Evolutionary conservation across 2,797 vertebrate genomes (phyloP).

Genomic region (Girardinus metallicus): DNA sequence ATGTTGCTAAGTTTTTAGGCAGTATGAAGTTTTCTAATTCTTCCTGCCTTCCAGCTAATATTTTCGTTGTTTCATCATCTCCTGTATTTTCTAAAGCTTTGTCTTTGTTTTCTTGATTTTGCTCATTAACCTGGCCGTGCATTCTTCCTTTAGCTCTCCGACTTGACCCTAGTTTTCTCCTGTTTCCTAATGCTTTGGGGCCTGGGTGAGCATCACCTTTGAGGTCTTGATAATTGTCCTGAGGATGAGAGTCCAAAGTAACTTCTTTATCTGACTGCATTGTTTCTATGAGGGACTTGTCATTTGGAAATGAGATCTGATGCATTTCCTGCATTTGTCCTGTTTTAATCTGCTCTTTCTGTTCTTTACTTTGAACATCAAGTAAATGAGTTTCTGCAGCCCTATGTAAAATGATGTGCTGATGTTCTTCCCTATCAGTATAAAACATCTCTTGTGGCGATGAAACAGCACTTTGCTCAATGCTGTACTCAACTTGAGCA

Average conservation of each 20-base stretch:
- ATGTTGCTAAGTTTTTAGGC: neutral
- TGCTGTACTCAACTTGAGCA: neutral
- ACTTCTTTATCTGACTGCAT: conserved; percentile 18
- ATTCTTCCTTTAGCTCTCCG: conserved; percentile 52
- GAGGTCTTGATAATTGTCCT: conserved; percentile 8
- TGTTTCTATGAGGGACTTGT: neutral
- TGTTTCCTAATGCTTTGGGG: conserved; percentile 12
- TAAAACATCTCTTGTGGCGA: conserved; percentile 9
- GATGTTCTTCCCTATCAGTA: conserved; percentile 19
- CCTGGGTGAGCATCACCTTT: conserved; percentile 11
- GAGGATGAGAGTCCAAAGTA: conserved; percentile 13
- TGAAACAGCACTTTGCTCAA: conserved; percentile 11
- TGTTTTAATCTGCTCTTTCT: neutral
- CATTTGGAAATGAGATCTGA: neutral
- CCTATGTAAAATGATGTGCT: neutral
- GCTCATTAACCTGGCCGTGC: conserved; percentile 13
- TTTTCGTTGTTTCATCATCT: conserved; percentile 20
- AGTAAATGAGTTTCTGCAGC: conserved; percentile 4
- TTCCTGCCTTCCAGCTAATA: conserved; percentile 8
- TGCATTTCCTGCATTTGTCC: conserved; percentile 2
- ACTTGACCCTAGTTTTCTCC: conserved; percentile 70
- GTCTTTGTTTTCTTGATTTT: conserved; percentile 17
- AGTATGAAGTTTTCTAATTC: conserved; percentile 13
- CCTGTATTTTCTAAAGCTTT: conserved; percentile 14
- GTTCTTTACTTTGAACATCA: neutral